These are phyloP conservation scores for Patella caerulea DNA, from an alignment of 2,888 invertebrate species.

Conservation along the genomic window DNA sequence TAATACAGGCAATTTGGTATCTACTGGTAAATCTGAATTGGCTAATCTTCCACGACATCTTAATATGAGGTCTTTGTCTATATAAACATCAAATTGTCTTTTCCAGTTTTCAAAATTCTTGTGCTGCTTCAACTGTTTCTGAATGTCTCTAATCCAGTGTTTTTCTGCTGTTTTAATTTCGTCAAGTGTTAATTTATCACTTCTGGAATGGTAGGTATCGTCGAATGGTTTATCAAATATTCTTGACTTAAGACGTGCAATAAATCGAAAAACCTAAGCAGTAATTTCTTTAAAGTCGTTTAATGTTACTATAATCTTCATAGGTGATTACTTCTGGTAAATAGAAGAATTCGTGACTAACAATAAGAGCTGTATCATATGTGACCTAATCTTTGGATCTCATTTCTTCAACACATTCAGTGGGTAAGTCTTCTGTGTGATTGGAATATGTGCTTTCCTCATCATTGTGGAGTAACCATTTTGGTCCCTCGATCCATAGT, in stretches of 20 bases:
- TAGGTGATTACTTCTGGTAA: neutral
- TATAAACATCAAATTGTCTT: neutral
- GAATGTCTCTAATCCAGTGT: neutral
- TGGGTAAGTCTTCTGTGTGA: neutral
- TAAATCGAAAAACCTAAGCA: neutral
- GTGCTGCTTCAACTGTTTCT: neutral
- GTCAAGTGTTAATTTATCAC: neutral
- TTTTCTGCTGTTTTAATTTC: neutral
- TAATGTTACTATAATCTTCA: neutral
- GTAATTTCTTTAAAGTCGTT: neutral
- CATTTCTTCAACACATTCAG: neutral
- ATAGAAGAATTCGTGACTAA: neutral
- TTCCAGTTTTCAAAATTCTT: neutral
- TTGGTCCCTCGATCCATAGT: neutral
- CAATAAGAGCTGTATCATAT: neutral
- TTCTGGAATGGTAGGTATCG: no score
- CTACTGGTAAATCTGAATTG: constrained; percentile 1
- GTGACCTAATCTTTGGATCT: neutral
- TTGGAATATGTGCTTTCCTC: neutral
- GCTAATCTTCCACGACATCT: constrained; percentile 6
- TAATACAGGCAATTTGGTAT: neutral
- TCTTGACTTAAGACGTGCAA: neutral
- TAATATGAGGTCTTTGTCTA: neutral
- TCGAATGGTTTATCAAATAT: no score
- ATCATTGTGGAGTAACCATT: neutral